These are phyloP conservation scores for Momotus momota DNA, from an alignment of 2,797 vertebrate species.

Conservation along the genomic window DNA sequence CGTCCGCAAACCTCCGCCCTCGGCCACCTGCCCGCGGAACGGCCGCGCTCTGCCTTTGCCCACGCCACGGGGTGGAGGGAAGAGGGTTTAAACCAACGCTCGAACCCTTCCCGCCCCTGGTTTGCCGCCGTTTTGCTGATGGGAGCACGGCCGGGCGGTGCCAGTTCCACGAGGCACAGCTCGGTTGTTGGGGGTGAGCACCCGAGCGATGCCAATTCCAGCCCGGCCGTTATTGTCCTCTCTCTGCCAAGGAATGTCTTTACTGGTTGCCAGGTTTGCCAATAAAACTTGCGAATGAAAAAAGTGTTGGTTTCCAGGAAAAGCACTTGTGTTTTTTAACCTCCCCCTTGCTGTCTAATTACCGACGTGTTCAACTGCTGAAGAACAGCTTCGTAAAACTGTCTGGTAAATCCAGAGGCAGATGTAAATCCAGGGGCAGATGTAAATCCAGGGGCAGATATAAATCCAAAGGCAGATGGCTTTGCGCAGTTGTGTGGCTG, in stretches of 20 bases:
- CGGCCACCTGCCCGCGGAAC: background rate
- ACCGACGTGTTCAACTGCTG: background rate
- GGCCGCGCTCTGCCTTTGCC: too few species aligned
- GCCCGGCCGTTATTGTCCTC: background rate
- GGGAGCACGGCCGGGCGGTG: background rate
- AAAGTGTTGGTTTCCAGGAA: conserved; percentile 73
- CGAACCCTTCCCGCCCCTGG: too few species aligned
- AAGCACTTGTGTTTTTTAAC: conserved; percentile 65
- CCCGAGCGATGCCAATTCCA: background rate
- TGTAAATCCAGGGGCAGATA: background rate
- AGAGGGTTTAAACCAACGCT: accelerated
- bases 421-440: background rate
- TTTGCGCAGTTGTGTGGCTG: background rate
- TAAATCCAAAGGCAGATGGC: background rate
- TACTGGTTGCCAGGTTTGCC: conserved; percentile 59
- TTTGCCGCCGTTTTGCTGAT: too few species aligned
- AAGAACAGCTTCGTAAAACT: conserved; percentile 2
- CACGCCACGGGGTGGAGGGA: background rate
- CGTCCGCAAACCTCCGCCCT: background rate
- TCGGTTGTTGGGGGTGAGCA: background rate
- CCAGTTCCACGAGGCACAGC: background rate
- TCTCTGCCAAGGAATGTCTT: conserved; percentile 64
- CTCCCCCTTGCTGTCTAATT: conserved; percentile 56
- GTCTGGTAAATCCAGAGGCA: background rate
- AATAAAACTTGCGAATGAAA: conserved; percentile 62